phyloP scores from a whole-genome alignment of 1,140 invertebrate genomes.

The Euglossa dilemma region DNA sequence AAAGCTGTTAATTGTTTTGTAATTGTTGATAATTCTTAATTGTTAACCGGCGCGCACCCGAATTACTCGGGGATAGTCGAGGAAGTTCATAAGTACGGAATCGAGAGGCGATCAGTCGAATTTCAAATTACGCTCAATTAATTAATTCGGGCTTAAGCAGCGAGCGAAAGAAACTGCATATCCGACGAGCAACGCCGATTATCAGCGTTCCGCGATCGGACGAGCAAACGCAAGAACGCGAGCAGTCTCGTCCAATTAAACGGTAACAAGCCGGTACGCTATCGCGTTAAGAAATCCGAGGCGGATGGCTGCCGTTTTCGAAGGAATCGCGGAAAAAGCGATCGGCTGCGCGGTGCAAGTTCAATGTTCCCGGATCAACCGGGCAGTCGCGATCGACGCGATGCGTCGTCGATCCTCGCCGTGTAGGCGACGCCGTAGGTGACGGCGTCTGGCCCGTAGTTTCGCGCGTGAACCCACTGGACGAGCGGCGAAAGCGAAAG shows the following conservation, averaged over 20 bases:
- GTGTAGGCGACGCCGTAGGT: neutral
- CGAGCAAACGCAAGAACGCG: neutral
- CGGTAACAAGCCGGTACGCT: neutral
- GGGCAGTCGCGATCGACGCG: neutral
- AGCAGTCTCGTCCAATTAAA: neutral
- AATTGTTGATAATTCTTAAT: too few species aligned
- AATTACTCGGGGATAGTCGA: too few species aligned
- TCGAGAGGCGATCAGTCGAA: too few species aligned
- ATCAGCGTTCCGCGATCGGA: too few species aligned
- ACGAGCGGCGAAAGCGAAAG: constrained; percentile 75
- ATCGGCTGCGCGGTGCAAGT: constrained; percentile 14
- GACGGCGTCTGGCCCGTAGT: constrained; percentile 8
- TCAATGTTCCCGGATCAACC: neutral
- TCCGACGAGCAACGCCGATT: too few species aligned
- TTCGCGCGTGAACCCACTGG: constrained; percentile 45
- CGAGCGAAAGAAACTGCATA: too few species aligned
- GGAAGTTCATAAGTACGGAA: too few species aligned
- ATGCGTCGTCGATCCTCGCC: neutral
- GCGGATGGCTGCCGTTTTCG: neutral
- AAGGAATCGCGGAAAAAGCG: neutral
- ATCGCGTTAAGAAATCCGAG: neutral
- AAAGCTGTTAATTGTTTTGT: too few species aligned
- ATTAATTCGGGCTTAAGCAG: too few species aligned
- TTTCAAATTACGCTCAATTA: too few species aligned
- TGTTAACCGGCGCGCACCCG: too few species aligned